Base-by-base conservation (phyloP, 2,888 invertebrate genomes). In the Ametastegia equiseti region DNA sequence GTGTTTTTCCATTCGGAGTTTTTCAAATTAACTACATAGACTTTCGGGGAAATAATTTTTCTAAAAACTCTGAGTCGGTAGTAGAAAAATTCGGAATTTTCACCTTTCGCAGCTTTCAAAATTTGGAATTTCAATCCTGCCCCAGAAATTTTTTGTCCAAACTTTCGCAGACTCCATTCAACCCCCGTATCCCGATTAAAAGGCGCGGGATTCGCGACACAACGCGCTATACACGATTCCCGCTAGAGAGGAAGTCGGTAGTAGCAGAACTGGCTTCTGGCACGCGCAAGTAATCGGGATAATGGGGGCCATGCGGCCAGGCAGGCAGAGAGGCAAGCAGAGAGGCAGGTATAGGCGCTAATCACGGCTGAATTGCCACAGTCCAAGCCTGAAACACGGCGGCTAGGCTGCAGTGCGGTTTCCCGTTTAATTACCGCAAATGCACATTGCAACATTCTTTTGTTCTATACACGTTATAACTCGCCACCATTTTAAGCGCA, bases 271-370 rank as follows among this genome's bases (percentile, higher is more conserved):
- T 45, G 75, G 75, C 50, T 50, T 36, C 75, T 75, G 75, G 75
- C 75, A 75, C 75, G 75, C 75, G 75, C 75, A 75, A 75, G 75
- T 75, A 75, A 54, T 75, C 75, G 54, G 75, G 75, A 75, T 75
- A 75, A 54, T 75, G 75, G 75, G 50, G 45, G 54, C 54, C 75
- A 60, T 27, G 60, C 30, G 30, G 60, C 27, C 15, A 60, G 60
- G 60, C 27, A 30, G 60, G 27, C 30, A 39, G 71, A 47, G 13
- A 30, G 60, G 60, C 15, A 60, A 13, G 57, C 13, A 27, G 60
- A 27, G 23, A 57, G 11, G 23, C 23, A 65, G 69, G 45, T 33
- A 54, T 54, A 54, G 50, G 75, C 75, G 75, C 75, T 75, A 75
- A 75, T 75, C 50, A 75, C 54, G 75, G 54, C 54, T 33, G 54